A percentile compares a stretch with the other conserved stretches of the same genome.
Evolutionary conservation across 1,140 invertebrate species (phyloP).

Genomic region (Hestina assimilis): DNA sequence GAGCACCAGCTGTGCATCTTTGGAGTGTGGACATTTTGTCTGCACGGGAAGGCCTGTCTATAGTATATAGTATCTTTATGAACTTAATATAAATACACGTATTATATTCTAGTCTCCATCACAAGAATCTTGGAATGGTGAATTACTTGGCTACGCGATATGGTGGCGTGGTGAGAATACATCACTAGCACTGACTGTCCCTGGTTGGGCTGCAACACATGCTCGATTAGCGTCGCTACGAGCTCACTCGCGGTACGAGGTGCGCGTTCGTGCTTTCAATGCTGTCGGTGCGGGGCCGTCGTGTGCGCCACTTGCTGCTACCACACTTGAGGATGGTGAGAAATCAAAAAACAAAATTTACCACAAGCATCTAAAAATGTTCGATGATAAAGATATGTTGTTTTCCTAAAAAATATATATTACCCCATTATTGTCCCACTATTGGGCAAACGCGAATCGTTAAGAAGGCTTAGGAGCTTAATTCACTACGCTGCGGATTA

Average conservation of each 20-base stretch:
- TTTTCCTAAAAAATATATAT: neutral
- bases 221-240: constrained; percentile 78
- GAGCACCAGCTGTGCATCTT: no score
- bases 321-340: constrained; percentile 91
- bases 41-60: no score
- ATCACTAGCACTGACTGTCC: constrained; percentile 75
- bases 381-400: neutral
- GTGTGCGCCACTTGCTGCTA: constrained; percentile 85
- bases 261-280: constrained; percentile 91
- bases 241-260: constrained; percentile 89
- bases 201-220: constrained; percentile 81
- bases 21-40: no score
- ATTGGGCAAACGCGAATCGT: no score
- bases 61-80: no score
- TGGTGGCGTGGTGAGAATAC: constrained; percentile 79
- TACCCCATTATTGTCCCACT: no score
- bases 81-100: no score
- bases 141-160: constrained; percentile 88
- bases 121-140: constrained; percentile 88
- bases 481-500: no score
- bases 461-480: no score
- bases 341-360: neutral
- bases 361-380: neutral
- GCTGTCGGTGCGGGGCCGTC: constrained; percentile 89
- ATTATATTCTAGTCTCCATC: constrained; percentile 79